These are phyloP conservation scores for Mesorhabditis sp. DNA, from an alignment of 2,888 invertebrate genomes.

Conservation along the genomic window DNA sequence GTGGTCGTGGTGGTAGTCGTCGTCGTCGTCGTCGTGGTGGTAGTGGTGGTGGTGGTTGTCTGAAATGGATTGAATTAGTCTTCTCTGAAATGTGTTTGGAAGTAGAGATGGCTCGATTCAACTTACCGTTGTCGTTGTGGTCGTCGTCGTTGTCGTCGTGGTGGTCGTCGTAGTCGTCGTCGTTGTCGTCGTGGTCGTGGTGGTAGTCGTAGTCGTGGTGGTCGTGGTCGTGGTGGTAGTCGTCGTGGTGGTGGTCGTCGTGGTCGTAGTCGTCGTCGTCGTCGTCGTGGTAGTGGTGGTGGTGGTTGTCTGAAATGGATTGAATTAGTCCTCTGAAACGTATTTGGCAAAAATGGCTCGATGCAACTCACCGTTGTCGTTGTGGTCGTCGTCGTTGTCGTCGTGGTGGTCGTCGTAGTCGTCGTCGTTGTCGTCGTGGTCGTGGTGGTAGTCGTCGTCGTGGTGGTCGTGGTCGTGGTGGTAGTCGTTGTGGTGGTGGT, in stretches of 20 bases:
- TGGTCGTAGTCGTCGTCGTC: neutral
- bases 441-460: neutral
- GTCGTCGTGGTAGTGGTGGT: constrained; percentile 5
- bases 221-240: neutral
- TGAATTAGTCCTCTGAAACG: neutral
- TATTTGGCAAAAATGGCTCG: no score
- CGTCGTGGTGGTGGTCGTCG: neutral
- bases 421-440: neutral
- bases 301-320: constrained; percentile 1
- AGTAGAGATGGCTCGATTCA: neutral
- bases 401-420: neutral
- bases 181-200: neutral
- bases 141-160: neutral
- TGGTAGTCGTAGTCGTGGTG: neutral
- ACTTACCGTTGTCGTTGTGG: neutral
- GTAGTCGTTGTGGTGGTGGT: neutral
- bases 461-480: constrained; percentile 1
- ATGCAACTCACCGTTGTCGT: neutral
- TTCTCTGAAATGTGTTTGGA: neutral
- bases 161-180: neutral
- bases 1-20: constrained; percentile 8
- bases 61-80: neutral
- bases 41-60: constrained; percentile 6
- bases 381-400: constrained; percentile 4
- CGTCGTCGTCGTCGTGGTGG: constrained; percentile 9